phyloP scores from a whole-genome alignment of 2,888 invertebrate genomes.

The Halictus quadricinctus region DNA sequence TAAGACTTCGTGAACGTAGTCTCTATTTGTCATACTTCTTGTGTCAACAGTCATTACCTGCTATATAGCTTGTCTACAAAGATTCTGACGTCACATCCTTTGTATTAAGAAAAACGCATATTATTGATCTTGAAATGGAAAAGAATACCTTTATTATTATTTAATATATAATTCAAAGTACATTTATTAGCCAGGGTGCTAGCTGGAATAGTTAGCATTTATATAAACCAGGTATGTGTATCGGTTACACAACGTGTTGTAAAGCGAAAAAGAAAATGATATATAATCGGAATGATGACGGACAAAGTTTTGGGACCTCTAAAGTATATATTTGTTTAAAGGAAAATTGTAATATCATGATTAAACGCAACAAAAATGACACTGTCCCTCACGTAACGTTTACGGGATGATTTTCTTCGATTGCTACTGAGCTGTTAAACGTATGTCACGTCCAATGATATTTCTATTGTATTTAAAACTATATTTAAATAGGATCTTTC shows the following conservation, averaged over 20 bases:
- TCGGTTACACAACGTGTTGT: conserved; percentile 55
- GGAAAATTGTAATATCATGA: conserved; percentile 62
- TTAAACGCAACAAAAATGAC: conserved; percentile 68
- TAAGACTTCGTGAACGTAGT: conserved; percentile 60
- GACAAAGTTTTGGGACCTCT: conserved; percentile 72
- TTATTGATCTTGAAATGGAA: conserved; percentile 55
- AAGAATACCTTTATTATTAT: conserved; percentile 39
- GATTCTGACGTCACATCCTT: conserved; percentile 59
- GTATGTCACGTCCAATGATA: conserved; percentile 70
- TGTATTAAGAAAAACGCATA: conserved; percentile 43
- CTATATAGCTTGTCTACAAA: conserved; percentile 45
- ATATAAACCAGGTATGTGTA: conserved; percentile 43
- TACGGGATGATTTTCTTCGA: conserved; percentile 59
- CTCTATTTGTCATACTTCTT: conserved; percentile 59
- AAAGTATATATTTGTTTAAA: conserved; percentile 71
- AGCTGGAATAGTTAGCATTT: conserved; percentile 62
- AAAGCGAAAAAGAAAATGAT: conserved; percentile 45
- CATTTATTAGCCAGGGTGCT: conserved; percentile 64
- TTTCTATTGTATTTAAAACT: conserved; percentile 70
- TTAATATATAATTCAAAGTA: conserved; percentile 61
- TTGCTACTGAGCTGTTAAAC: conserved; percentile 70
- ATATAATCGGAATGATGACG: conserved; percentile 62
- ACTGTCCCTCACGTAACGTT: conserved; percentile 54
- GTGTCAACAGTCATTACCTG: conserved; percentile 45
- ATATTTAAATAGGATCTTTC: conserved; percentile 77